Conservation (phyloP, 2,113 vertebrate genomes). For the Formicarius rufipectus region DNA sequence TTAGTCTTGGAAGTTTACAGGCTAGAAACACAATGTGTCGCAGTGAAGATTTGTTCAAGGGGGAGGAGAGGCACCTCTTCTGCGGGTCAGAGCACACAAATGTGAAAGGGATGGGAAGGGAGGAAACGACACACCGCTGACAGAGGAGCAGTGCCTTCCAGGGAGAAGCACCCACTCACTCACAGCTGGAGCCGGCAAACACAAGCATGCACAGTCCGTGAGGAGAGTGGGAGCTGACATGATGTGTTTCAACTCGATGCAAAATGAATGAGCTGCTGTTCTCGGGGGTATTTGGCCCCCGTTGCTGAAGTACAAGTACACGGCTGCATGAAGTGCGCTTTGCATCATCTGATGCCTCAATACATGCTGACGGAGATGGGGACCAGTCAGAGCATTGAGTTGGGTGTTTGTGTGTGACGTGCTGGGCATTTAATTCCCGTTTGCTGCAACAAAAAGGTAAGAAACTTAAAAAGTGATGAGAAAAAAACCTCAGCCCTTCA, state of each 20-base stretch:
- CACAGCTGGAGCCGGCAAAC: neutral
- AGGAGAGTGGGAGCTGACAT: neutral
- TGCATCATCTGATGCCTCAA: neutral
- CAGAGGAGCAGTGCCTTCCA: neutral
- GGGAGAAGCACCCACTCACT: neutral
- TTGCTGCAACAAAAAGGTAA: slow-evolving; percentile 57
- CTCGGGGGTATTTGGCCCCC: neutral
- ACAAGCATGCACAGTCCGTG: neutral
- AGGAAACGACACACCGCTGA: neutral
- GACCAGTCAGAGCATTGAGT: neutral
- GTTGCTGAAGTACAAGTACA: neutral
- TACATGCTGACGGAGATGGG: neutral
- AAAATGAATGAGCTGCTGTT: slow-evolving; percentile 37
- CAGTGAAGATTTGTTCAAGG: neutral
- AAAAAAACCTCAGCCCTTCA: neutral
- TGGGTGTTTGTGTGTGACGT: neutral
- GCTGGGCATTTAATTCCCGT: slow-evolving; percentile 39
- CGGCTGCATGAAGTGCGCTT: neutral
- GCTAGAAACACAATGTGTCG: neutral
- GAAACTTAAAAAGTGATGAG: slow-evolving; percentile 47
- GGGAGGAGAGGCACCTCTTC: neutral
- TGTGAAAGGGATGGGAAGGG: neutral
- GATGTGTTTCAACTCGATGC: slow-evolving; percentile 20
- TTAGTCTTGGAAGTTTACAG: neutral
- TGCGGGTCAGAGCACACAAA: neutral